Conservation (phyloP, 92 coral and sea anemone genomes). For the Siderastrea radians region DNA sequence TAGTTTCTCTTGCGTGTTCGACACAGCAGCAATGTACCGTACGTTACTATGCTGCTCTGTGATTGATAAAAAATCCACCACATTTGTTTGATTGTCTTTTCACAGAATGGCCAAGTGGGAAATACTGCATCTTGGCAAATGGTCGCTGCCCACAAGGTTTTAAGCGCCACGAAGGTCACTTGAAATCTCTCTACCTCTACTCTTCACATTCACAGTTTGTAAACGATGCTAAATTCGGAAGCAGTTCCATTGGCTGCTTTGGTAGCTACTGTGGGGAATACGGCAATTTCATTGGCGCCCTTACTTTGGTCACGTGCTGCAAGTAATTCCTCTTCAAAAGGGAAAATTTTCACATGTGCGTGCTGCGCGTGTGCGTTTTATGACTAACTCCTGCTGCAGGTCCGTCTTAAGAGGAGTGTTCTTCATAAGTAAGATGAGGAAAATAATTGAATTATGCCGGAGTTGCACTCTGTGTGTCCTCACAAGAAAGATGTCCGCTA, state of each 20-base stretch:
- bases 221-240: slow-evolving; percentile 74
- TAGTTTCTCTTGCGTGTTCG: too few species aligned
- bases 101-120: slow-evolving; percentile 84
- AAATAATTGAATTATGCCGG: too few species aligned
- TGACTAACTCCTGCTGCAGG: too few species aligned
- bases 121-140: slow-evolving; percentile 84
- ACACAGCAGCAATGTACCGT: too few species aligned
- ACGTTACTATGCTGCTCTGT: too few species aligned
- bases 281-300: slow-evolving; percentile 78
- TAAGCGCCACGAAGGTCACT: slow-evolving; percentile 71
- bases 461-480: too few species aligned
- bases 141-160: slow-evolving; percentile 81
- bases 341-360: too few species aligned
- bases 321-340: slow-evolving; percentile 32
- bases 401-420: too few species aligned
- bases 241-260: slow-evolving; percentile 87
- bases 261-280: slow-evolving; percentile 79
- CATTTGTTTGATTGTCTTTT: background rate
- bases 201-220: slow-evolving; percentile 55
- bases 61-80: background rate
- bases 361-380: too few species aligned
- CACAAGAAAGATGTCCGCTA: too few species aligned
- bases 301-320: slow-evolving; percentile 88
- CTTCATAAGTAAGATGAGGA: too few species aligned
- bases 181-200: slow-evolving; percentile 76